phyloP scores from a whole-genome alignment of 2,113 vertebrate species.

The Ammodytes dubius region DNA sequence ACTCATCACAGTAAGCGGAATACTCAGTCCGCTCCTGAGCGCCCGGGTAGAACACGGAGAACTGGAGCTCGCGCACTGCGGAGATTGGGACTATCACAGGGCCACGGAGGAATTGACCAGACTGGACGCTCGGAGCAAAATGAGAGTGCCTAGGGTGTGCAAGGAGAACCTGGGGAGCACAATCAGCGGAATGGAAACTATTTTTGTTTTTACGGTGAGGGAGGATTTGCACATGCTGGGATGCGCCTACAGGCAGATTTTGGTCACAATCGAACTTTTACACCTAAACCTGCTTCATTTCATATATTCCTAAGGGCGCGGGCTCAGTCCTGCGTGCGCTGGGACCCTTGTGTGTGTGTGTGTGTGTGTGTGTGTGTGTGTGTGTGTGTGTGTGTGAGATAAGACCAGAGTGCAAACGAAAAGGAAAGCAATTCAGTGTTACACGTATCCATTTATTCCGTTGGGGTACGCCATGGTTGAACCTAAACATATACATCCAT shows the following conservation, averaged over 20 bases:
- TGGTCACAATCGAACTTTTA: neutral
- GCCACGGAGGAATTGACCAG: neutral
- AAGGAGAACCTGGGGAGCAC: neutral
- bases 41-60: neutral
- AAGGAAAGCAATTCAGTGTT: too few relatives aligned
- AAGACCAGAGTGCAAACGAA: too few relatives aligned
- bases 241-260: neutral
- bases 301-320: slow-evolving; percentile 3
- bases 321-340: too few relatives aligned
- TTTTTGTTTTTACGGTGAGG: neutral
- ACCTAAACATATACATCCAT: too few relatives aligned
- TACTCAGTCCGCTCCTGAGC: slow-evolving; percentile 12
- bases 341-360: too few relatives aligned
- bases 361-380: too few relatives aligned
- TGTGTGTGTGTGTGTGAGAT: too few relatives aligned
- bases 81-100: neutral
- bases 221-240: neutral
- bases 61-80: neutral
- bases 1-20: neutral
- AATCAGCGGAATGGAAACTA: neutral
- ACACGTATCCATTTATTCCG: too few relatives aligned
- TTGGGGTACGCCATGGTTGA: too few relatives aligned
- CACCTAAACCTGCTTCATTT: neutral
- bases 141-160: neutral
- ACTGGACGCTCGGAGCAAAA: neutral